These are phyloP conservation scores for Euwallacea fornicatus DNA, from an alignment of 1,140 invertebrate genomes.

Conservation along the genomic window DNA sequence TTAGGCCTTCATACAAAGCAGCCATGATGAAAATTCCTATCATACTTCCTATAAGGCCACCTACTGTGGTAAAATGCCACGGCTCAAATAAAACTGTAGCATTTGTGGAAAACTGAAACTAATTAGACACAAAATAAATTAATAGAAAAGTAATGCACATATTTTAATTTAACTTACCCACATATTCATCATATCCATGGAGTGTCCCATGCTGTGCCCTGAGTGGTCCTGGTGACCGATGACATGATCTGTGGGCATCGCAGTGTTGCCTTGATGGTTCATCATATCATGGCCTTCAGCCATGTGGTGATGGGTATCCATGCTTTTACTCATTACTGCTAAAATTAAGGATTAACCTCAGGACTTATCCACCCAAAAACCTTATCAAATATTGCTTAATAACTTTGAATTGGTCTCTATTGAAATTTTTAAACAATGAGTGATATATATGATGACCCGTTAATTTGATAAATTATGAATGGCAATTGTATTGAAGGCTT, in stretches of 20 bases:
- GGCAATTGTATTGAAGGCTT: too few species aligned
- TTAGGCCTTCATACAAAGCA: conserved; percentile 86
- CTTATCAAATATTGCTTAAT: too few species aligned
- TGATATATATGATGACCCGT: too few species aligned
- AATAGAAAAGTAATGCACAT: conserved; percentile 1
- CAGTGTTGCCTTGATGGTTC: conserved; percentile 40
- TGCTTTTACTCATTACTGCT: too few species aligned
- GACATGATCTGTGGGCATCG: conserved; percentile 30
- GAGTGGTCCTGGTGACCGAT: conserved; percentile 21
- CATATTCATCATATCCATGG: conserved; percentile 52
- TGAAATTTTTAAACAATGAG: too few species aligned
- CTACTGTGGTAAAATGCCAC: conserved; percentile 74
- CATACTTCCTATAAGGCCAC: conserved; percentile 79
- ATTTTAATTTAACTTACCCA: conserved; percentile 37
- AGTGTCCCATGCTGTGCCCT: conserved; percentile 32
- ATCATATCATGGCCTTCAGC: conserved; percentile 45
- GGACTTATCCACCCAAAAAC: too few species aligned
- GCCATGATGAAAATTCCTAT: conserved; percentile 84
- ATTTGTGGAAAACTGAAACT: conserved; percentile 77
- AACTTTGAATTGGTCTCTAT: too few species aligned
- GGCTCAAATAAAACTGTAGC: conserved; percentile 77
- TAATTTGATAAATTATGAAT: too few species aligned
- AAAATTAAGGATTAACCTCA: too few species aligned
- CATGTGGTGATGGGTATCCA: conserved; percentile 19
- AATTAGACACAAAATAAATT: conserved; percentile 55